Conservation (phyloP, 2,888 invertebrate genomes). For the Mechanitis mazaeus region DNA sequence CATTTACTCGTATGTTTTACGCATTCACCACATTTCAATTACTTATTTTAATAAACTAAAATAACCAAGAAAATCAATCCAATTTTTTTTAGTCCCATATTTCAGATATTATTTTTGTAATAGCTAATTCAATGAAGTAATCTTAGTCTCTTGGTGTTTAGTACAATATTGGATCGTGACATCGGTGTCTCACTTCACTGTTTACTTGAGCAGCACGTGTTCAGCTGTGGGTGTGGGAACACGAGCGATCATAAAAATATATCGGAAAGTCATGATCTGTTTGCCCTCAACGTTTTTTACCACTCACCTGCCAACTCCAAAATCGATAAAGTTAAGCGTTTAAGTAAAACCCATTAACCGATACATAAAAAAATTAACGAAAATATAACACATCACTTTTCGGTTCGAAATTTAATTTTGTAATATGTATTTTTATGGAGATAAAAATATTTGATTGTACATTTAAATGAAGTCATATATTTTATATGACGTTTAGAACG, state of each 20-base stretch:
- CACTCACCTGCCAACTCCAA: constrained; percentile 43
- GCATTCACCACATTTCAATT: constrained; percentile 41
- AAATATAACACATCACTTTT: too few species aligned
- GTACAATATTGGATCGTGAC: constrained; percentile 43
- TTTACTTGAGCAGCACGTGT: constrained; percentile 61
- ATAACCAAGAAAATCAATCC: too few species aligned
- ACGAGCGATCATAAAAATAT: constrained; percentile 37
- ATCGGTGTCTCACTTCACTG: constrained; percentile 39
- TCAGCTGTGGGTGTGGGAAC: constrained; percentile 42
- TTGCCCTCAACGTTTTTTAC: constrained; percentile 23
- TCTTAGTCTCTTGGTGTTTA: not conserved
- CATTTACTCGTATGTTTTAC: constrained; percentile 54
- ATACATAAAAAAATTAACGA: constrained; percentile 24
- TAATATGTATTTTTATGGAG: too few species aligned
- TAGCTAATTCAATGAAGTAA: too few species aligned
- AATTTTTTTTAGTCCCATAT: too few species aligned
- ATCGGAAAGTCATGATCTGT: constrained; percentile 44
- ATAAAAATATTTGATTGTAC: too few species aligned
- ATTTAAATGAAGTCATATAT: too few species aligned
- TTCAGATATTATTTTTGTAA: too few species aligned
- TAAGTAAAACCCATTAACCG: constrained; percentile 61
- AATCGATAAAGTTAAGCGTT: constrained; percentile 49
- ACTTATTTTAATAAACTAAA: too few species aligned
- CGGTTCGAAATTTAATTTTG: too few species aligned
- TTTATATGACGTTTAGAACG: too few species aligned